Evolutionary conservation across 2,113 vertebrate species (phyloP).

Genomic region (Onychostoma macrolepis): DNA sequence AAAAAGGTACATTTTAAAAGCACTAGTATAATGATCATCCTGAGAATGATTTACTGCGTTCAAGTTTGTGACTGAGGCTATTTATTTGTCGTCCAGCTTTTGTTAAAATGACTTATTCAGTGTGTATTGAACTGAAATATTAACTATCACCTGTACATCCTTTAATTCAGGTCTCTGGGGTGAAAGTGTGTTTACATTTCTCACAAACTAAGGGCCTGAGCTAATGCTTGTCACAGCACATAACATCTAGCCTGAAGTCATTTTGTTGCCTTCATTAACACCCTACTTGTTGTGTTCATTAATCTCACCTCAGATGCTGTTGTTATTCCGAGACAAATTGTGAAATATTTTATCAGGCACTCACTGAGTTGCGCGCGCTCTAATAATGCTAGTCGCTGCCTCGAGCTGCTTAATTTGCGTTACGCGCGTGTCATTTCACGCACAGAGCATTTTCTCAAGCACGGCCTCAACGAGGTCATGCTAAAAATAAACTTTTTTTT

Average conservation of each 20-base stretch:
- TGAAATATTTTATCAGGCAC: neutral
- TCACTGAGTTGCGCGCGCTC: neutral
- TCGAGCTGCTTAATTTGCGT: neutral
- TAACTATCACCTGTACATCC: neutral
- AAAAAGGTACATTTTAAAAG: neutral
- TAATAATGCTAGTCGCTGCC: conserved; percentile 22
- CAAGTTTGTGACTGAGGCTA: neutral
- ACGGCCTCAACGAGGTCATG: neutral
- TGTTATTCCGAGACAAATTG: neutral
- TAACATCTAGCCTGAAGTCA: neutral
- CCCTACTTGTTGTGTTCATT: neutral
- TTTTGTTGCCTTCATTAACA: conserved; percentile 37
- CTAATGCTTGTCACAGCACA: neutral
- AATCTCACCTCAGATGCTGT: neutral
- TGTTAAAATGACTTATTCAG: neutral
- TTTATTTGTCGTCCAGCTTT: neutral
- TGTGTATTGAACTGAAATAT: neutral
- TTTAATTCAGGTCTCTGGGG: neutral
- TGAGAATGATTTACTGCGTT: neutral
- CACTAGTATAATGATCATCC: neutral
- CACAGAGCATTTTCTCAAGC: neutral
- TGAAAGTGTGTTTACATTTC: conserved; percentile 5
- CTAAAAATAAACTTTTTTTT: neutral
- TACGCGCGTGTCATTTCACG: neutral
- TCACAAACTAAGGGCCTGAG: neutral